phyloP scores from a whole-genome alignment of 1,140 invertebrate species.

The Paracyclopina nana region DNA sequence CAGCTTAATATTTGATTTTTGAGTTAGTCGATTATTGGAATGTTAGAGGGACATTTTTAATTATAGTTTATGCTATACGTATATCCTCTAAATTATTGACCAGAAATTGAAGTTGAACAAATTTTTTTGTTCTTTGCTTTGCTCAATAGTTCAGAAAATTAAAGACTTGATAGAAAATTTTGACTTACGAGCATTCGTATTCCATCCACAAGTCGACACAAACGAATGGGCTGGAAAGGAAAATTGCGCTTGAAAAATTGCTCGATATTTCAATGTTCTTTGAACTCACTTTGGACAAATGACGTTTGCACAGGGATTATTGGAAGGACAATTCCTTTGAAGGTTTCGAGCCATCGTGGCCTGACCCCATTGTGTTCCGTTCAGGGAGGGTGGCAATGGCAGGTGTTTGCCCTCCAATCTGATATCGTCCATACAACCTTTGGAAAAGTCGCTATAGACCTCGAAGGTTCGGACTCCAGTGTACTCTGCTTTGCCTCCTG shows the following conservation, averaged over 20 bases:
- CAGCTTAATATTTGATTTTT: too few species aligned
- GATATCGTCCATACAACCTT: constrained; percentile 50
- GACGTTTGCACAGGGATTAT: constrained; percentile 77
- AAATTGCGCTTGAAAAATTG: too few species aligned
- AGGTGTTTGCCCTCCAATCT: constrained; percentile 76
- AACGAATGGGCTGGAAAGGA: constrained; percentile 74
- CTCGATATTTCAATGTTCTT: too few species aligned
- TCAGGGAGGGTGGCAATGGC: constrained; percentile 73
- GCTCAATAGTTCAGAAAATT: too few species aligned
- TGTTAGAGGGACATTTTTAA: too few species aligned
- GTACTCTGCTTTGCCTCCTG: constrained; percentile 82
- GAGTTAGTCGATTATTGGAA: too few species aligned
- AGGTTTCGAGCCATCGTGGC: constrained; percentile 76
- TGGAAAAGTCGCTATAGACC: constrained; percentile 67
- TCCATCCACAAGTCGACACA: constrained; percentile 92
- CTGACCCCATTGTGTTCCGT: constrained; percentile 80
- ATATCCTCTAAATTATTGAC: too few species aligned
- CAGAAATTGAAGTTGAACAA: too few species aligned
- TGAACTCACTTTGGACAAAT: too few species aligned
- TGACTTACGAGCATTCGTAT: constrained; percentile 87
- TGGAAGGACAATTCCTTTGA: constrained; percentile 71
- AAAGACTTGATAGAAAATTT: too few species aligned
- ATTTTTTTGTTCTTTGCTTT: too few species aligned
- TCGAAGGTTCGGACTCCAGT: constrained; percentile 75
- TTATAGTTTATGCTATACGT: too few species aligned